These are phyloP conservation scores for Cephus runcator DNA, from an alignment of 2,888 invertebrate species.

Conservation along the genomic window DNA sequence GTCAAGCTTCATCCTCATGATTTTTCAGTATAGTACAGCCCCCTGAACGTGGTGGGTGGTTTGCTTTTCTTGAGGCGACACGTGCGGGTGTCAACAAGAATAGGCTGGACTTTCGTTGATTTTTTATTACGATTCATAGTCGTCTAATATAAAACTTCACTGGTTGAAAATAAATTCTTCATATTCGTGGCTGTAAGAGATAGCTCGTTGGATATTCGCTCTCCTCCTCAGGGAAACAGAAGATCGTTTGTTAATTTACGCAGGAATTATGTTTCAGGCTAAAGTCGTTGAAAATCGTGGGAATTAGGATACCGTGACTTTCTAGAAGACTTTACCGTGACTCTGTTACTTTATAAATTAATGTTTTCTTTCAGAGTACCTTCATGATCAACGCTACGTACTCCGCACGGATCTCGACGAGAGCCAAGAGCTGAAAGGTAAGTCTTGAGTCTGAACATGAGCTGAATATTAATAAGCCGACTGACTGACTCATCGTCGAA, in stretches of 20 bases:
- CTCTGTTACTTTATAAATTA: not conserved
- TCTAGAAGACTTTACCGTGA: not conserved
- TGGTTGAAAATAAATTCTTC: no score
- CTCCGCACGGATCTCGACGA: slow-evolving; percentile 42
- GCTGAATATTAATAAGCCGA: slow-evolving; percentile 35
- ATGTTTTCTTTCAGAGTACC: slow-evolving; percentile 66
- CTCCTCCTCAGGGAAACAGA: not conserved
- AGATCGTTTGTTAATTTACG: slow-evolving; percentile 2
- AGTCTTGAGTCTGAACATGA: slow-evolving; percentile 44
- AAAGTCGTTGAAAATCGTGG: not conserved
- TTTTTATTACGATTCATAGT: no score
- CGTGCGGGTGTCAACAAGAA: not conserved
- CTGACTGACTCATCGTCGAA: slow-evolving; percentile 15
- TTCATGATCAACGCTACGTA: slow-evolving; percentile 68
- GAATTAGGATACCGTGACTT: not conserved
- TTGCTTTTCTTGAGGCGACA: not conserved
- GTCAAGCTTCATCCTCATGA: not conserved
- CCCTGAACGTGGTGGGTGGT: not conserved
- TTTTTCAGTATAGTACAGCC: not conserved
- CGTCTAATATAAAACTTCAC: no score
- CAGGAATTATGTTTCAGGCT: not conserved
- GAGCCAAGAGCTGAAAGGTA: slow-evolving; percentile 46
- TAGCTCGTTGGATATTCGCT: no score
- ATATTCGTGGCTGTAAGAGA: no score
- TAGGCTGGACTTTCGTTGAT: not conserved